Evolutionary conservation across 2,113 vertebrate genomes (phyloP).

Genomic region (Bostrychus sinensis): DNA sequence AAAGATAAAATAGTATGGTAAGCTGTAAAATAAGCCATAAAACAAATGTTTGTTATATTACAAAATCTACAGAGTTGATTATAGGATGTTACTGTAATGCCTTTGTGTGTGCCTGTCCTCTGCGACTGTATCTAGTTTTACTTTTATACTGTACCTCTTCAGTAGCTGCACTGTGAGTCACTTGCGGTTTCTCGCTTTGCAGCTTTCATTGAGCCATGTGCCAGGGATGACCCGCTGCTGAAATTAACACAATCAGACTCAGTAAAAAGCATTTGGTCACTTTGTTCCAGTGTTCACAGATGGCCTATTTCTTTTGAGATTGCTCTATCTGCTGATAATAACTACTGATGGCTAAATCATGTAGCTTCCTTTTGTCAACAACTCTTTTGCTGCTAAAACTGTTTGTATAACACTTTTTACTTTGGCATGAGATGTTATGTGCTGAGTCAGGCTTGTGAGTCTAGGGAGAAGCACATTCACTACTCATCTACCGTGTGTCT

Average conservation of each 20-base stretch:
- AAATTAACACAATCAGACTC: background rate
- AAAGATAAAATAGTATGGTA: too few relatives aligned
- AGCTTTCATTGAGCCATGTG: slow-evolving; percentile 23
- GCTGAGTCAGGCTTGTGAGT: slow-evolving; percentile 59
- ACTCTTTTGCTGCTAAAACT: slow-evolving; percentile 40
- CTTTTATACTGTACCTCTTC: slow-evolving; percentile 15
- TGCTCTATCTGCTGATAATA: slow-evolving; percentile 15
- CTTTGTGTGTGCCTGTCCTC: too few relatives aligned
- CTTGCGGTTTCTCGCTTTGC: slow-evolving; percentile 35
- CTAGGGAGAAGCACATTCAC: slow-evolving; percentile 48
- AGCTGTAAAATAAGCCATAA: too few relatives aligned
- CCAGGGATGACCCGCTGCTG: background rate
- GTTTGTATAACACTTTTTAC: slow-evolving; percentile 44
- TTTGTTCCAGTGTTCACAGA: slow-evolving; percentile 6
- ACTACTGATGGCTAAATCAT: slow-evolving; percentile 12
- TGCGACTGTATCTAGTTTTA: too few relatives aligned
- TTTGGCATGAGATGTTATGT: slow-evolving; percentile 23
- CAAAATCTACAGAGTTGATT: too few relatives aligned
- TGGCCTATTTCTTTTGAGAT: slow-evolving; percentile 1
- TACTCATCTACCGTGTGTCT: slow-evolving; percentile 45
- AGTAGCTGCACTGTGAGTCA: slow-evolving; percentile 58
- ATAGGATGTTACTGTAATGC: too few relatives aligned
- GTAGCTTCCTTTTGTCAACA: slow-evolving; percentile 2
- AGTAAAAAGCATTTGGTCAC: background rate
- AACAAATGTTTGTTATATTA: too few relatives aligned